Conservation (phyloP, 2,888 invertebrate species). For the Drosophila yooni region DNA sequence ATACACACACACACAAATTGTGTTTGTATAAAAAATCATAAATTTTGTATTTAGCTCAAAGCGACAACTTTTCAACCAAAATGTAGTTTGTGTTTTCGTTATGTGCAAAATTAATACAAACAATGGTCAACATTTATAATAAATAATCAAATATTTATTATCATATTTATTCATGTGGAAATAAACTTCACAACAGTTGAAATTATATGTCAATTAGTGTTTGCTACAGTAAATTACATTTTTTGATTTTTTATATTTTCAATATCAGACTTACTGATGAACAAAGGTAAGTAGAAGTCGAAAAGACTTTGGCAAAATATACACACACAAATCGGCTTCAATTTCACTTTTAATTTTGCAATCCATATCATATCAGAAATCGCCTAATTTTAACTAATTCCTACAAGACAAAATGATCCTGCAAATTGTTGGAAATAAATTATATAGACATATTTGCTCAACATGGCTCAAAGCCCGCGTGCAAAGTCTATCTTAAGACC, state of each 20-base stretch:
- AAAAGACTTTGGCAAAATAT: background rate
- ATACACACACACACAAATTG: background rate
- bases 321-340: background rate
- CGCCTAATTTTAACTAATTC: no score
- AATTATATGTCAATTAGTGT: background rate
- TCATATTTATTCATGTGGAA: background rate
- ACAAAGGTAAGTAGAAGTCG: background rate
- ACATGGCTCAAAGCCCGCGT: background rate
- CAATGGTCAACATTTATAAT: background rate
- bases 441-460: background rate
- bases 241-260: background rate
- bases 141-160: background rate
- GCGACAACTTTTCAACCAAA: background rate
- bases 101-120: background rate
- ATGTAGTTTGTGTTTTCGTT: background rate
- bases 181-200: background rate
- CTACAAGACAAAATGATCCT: background rate
- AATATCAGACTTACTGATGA: background rate
- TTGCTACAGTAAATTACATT: background rate
- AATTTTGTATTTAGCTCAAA: conserved; percentile 24
- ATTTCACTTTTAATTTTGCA: background rate
- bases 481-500: background rate
- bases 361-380: background rate
- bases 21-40: conserved; percentile 25
- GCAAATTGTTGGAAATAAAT: background rate